Evolutionary conservation across 2,888 invertebrate species (phyloP).

Genomic region (Auanema sp.): DNA sequence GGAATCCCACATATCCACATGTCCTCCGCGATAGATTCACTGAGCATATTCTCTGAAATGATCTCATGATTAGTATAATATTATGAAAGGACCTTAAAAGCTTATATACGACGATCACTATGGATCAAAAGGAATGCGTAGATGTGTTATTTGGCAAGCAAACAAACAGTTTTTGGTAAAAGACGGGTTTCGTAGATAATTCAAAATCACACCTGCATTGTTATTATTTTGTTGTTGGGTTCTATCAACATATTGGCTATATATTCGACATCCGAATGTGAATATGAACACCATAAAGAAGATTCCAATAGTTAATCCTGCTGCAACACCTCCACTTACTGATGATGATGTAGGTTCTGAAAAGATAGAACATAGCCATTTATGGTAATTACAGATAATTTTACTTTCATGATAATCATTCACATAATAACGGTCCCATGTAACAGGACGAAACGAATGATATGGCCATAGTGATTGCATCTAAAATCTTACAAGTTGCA

Average conservation of each 20-base stretch:
- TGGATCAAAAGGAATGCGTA: neutral
- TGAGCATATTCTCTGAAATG: slow-evolving; percentile 35
- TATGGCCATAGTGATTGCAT: slow-evolving; percentile 49
- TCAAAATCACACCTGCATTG: neutral
- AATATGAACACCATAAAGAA: slow-evolving; percentile 58
- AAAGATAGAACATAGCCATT: slow-evolving; percentile 12
- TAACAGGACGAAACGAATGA: slow-evolving; percentile 52
- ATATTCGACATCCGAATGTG: slow-evolving; percentile 59
- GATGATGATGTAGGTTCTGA: slow-evolving; percentile 44
- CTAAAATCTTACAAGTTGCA: neutral
- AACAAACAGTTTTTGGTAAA: neutral
- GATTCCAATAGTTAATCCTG: slow-evolving; percentile 56
- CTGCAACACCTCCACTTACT: slow-evolving; percentile 56
- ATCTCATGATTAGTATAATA: neutral
- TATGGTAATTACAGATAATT: slow-evolving; percentile 12
- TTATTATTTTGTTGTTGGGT: slow-evolving; percentile 17
- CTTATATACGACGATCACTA: neutral
- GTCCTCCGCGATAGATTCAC: slow-evolving; percentile 39
- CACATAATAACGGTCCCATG: slow-evolving; percentile 60
- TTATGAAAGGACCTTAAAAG: neutral
- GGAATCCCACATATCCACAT: slow-evolving; percentile 50
- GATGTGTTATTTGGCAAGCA: neutral
- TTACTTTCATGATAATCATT: slow-evolving; percentile 51
- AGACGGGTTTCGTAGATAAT: neutral
- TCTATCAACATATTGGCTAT: slow-evolving; percentile 47